phyloP scores from a whole-genome alignment of 2,797 vertebrate species.

The Phataginus tetradactyla region DNA sequence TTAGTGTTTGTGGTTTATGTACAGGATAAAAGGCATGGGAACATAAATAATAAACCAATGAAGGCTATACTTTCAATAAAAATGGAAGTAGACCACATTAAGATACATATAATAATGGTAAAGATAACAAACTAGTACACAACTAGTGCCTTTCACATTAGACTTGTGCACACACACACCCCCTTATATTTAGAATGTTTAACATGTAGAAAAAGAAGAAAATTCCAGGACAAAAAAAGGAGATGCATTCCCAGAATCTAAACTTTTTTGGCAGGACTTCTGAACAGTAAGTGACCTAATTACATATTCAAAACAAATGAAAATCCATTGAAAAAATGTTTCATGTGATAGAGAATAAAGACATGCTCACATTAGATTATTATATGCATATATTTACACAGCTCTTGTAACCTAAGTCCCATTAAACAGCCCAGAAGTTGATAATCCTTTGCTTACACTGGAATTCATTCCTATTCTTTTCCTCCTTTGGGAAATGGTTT shows the following conservation, averaged over 20 bases:
- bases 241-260: not conserved
- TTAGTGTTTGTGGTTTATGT: not conserved
- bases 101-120: not conserved
- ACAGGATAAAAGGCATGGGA: not conserved
- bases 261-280: slow-evolving; percentile 5
- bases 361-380: not conserved
- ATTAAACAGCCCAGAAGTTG: not conserved
- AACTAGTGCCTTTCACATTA: slow-evolving; percentile 7
- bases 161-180: not conserved
- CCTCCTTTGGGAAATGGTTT: not conserved
- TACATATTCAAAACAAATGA: not conserved
- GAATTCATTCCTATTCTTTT: not conserved
- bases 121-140: not conserved
- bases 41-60: not conserved
- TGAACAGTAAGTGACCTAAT: not conserved
- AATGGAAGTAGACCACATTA: not conserved
- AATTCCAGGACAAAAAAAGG: not conserved
- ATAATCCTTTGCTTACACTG: not conserved
- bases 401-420: not conserved
- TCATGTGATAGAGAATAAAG: not conserved
- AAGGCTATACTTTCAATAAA: not conserved
- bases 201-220: slow-evolving; percentile 29
- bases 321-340: not conserved
- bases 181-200: not conserved
- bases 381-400: not conserved